Percentiles rank a stretch among this genome's conserved stretches.
Evolutionary conservation across 2,113 vertebrate species (phyloP).

Genomic region (Apistogramma diplotaenia): DNA sequence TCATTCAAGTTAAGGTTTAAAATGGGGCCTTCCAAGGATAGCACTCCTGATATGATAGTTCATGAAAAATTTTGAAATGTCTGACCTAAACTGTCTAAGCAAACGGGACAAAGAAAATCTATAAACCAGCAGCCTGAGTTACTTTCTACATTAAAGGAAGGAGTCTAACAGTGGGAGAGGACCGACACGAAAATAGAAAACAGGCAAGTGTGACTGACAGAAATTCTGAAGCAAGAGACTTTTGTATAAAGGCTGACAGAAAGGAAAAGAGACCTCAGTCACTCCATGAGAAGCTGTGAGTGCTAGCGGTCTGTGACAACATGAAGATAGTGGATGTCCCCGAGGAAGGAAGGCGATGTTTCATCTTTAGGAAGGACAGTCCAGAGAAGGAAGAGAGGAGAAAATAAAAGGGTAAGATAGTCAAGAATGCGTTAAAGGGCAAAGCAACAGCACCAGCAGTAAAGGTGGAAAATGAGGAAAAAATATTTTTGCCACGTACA

Average conservation of each 20-base stretch:
- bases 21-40: background rate
- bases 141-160: constrained; percentile 6
- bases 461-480: background rate
- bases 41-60: background rate
- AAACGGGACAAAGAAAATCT: background rate
- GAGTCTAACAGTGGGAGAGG: constrained; percentile 57
- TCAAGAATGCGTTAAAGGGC: background rate
- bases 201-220: constrained; percentile 52
- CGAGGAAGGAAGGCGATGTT: constrained; percentile 96
- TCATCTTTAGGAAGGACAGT: constrained; percentile 88
- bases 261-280: constrained; percentile 94
- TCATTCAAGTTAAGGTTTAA: background rate
- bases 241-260: constrained; percentile 55
- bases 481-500: background rate
- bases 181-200: constrained; percentile 48
- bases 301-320: constrained; percentile 99
- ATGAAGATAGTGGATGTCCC: constrained; percentile 99
- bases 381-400: constrained; percentile 44
- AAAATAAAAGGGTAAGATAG: constrained; percentile 38
- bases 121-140: background rate
- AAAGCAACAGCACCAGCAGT: background rate
- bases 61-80: background rate
- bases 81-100: background rate
- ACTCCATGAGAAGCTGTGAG: constrained; percentile 99
- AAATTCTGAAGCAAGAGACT: constrained; percentile 58